Evolutionary conservation across 1,140 invertebrate species (phyloP).

Genomic region (Tribolium castaneum): DNA sequence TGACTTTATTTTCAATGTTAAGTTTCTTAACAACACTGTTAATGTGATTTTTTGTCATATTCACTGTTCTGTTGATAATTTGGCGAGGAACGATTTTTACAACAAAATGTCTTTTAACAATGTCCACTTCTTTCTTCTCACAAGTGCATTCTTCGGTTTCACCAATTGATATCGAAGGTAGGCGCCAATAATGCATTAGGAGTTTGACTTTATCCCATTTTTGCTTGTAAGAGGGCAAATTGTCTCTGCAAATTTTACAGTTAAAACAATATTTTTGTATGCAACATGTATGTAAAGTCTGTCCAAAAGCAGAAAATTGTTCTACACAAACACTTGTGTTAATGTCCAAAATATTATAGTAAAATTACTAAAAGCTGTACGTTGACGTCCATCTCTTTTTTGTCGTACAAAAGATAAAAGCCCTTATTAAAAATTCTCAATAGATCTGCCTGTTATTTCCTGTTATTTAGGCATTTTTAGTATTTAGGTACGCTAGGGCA

Average conservation of each 20-base stretch:
- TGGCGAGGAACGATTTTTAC: slow-evolving; percentile 62
- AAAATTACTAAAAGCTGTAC: no score
- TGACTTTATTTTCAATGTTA: slow-evolving; percentile 56
- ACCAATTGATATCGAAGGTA: slow-evolving; percentile 57
- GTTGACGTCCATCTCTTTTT: no score
- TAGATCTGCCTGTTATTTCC: no score
- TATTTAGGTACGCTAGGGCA: no score
- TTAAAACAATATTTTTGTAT: neutral
- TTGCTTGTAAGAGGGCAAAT: slow-evolving; percentile 56
- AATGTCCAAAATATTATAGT: no score
- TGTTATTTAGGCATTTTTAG: no score
- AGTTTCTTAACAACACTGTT: slow-evolving; percentile 55
- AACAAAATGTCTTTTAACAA: slow-evolving; percentile 58
- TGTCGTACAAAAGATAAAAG: no score
- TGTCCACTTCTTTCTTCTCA: slow-evolving; percentile 56
- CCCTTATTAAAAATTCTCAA: no score
- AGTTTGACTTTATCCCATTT: slow-evolving; percentile 60
- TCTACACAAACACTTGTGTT: no score
- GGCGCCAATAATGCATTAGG: slow-evolving; percentile 62
- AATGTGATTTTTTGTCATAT: slow-evolving; percentile 51
- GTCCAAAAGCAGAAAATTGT: no score
- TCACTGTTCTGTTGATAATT: slow-evolving; percentile 52
- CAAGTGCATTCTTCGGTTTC: slow-evolving; percentile 58
- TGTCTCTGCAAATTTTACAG: slow-evolving; percentile 49
- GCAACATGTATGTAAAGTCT: no score